Base-by-base conservation (phyloP, 2,888 invertebrate species). In the Chrysomela aeneicollis region DNA sequence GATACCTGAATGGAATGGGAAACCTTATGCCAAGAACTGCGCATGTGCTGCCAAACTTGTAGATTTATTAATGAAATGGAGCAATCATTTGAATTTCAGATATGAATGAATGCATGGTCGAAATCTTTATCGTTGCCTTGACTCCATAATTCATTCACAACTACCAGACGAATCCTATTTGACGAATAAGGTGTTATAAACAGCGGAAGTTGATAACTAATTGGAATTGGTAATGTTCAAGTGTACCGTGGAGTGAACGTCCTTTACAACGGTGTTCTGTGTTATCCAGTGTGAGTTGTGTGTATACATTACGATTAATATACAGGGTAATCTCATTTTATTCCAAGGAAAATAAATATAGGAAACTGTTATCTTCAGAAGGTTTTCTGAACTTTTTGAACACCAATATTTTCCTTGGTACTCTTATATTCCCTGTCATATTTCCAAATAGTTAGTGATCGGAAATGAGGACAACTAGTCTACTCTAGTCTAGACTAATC, bases 191-290 rank as follows among this genome's bases (percentile, higher is more conserved):
- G 42, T 12, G 15, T 15, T 42, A 57, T 12, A 17, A 47, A 51
- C 22, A 42, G 53, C 55, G 61, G 64, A 64, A 64, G 61, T 61
- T 21, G 57, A 61, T 51, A 57, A 61, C 37, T 46, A 49, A 55
- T 57, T 61, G 58, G 57, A 64, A 64, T 61, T 55, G 64, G 61
- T 64, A 64, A 64, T 55, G 60, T 64, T 64, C 55, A 47, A 18
- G n/a, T 47, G 22, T 18, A 57, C 42, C 26, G 46, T 57, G 46
- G 46, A 60, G 64, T 59, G 59, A 64, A 64, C 55, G 64, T 64
- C 60, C 64, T 64, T 53, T 53, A 17, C 32, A 57, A 57, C 47
- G n/a, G 26, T 46, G 46, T 57, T 47, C 8, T 46, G 15, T 53
- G 26, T 17, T n/a, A 42, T 32, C 26, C 47, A 53, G 53, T 47